Evolutionary conservation across 2,888 invertebrate genomes (phyloP).

Genomic region (Cataglyphis livida): DNA sequence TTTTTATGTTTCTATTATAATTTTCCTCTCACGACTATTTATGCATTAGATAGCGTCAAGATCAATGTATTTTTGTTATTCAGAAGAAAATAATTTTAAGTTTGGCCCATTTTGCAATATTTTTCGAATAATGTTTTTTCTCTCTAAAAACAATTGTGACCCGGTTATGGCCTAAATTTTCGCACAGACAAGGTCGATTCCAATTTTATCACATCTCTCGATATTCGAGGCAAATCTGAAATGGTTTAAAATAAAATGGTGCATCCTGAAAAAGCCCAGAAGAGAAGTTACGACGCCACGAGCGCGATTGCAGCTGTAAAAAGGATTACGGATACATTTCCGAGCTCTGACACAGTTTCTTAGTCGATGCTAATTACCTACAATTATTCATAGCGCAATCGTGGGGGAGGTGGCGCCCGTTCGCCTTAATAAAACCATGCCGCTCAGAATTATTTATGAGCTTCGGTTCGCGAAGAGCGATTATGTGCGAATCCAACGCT

Average conservation of each 20-base stretch:
- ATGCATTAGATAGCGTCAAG: not conserved
- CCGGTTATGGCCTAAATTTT: constrained; percentile 2
- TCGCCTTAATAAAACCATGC: constrained; percentile 4
- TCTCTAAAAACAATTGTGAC: not conserved
- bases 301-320: not conserved
- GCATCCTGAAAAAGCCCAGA: not conserved
- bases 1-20: not conserved
- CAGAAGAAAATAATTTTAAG: not conserved
- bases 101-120: not conserved
- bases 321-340: constrained; percentile 23
- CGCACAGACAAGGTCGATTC: not conserved
- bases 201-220: not conserved
- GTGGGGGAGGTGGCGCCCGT: not conserved
- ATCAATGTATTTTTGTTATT: not conserved
- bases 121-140: not conserved
- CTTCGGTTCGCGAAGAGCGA: not conserved
- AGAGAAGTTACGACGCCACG: not conserved
- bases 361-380: constrained; percentile 1
- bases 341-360: constrained; percentile 5
- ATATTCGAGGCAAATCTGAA: not conserved
- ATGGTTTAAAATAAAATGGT: not conserved
- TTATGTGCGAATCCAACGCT: constrained; percentile 14
- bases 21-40: constrained; percentile 8
- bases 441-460: constrained; percentile 19
- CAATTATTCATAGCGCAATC: constrained; percentile 16